A percentile compares a stretch with the other conserved stretches of the same genome.
Conservation (phyloP, 2,797 vertebrate genomes). For the Alcedo atthis region DNA sequence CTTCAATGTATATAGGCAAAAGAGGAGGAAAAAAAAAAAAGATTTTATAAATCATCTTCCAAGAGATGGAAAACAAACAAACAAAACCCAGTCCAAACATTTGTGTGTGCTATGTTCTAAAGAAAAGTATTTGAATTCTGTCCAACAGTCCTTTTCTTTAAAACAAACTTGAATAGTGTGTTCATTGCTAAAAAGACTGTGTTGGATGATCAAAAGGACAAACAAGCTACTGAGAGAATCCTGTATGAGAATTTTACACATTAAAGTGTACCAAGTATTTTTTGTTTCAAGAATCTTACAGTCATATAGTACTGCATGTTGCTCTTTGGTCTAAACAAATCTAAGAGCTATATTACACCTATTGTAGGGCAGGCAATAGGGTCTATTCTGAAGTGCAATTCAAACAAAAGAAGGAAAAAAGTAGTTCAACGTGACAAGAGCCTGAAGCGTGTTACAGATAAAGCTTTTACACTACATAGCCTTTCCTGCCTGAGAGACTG, state of each 20-base stretch:
- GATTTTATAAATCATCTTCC: background rate
- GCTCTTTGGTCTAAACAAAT: background rate
- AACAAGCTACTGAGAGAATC: background rate
- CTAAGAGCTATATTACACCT: background rate
- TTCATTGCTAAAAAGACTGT: background rate
- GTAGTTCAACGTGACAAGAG: background rate
- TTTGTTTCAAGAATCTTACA: background rate
- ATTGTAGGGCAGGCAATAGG: background rate
- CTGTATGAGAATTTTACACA: background rate
- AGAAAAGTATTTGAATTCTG: background rate
- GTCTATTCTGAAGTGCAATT: background rate
- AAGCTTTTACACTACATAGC: background rate
- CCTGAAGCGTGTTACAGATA: background rate
- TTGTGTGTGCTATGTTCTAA: background rate
- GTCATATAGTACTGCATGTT: background rate
- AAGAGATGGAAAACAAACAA: background rate
- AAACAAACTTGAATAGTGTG: background rate
- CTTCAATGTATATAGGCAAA: background rate
- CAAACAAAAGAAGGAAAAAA: background rate
- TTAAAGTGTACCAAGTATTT: background rate
- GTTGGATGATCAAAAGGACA: background rate
- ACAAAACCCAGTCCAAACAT: background rate
- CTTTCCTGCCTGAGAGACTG: background rate
- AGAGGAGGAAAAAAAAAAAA: background rate
- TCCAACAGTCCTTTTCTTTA: background rate